Conservation (phyloP, 2,113 vertebrate genomes). For the Raphicerus campestris region DNA sequence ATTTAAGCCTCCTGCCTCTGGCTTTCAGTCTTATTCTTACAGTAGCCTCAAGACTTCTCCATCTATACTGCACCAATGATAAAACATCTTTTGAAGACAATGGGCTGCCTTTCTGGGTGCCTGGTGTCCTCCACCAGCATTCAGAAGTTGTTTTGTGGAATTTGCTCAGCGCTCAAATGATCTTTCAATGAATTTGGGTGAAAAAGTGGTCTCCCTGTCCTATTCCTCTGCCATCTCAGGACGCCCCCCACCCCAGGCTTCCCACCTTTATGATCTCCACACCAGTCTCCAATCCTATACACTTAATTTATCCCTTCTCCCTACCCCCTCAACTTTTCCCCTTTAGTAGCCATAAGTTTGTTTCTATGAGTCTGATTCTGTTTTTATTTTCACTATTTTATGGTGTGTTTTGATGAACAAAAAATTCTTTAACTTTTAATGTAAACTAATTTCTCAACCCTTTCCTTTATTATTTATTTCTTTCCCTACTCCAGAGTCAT, state of each 20-base stretch:
- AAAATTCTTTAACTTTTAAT: not conserved
- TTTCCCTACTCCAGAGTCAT: not conserved
- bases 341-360: not conserved
- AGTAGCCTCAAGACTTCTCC: not conserved
- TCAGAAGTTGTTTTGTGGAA: no score
- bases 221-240: not conserved
- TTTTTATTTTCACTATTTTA: not conserved
- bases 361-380: not conserved
- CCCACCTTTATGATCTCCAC: not conserved
- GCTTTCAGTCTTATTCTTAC: not conserved
- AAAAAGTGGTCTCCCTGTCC: not conserved
- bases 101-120: not conserved
- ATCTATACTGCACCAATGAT: not conserved
- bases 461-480: not conserved
- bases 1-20: not conserved
- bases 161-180: no score
- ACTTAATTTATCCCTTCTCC: not conserved
- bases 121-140: not conserved
- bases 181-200: no score
- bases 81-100: not conserved
- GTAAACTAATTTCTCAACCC: not conserved
- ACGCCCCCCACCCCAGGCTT: rapidly evolving
- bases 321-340: not conserved
- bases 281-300: not conserved
- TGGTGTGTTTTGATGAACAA: not conserved